phyloP scores from a whole-genome alignment of 2,888 invertebrate genomes.

The Meandrusa payeni region DNA sequence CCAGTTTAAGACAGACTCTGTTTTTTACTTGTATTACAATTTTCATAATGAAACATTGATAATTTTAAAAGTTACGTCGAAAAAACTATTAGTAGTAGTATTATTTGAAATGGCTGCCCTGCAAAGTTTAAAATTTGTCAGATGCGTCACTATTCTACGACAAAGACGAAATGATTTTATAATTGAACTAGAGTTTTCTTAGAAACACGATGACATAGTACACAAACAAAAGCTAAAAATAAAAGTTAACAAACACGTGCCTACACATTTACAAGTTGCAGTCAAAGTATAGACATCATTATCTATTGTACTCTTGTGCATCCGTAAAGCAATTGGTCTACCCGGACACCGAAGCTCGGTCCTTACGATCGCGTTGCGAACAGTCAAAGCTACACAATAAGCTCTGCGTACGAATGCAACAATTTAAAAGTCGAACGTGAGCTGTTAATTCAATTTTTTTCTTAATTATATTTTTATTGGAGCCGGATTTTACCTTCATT shows the following conservation, averaged over 20 bases:
- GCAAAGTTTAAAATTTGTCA: too few species aligned
- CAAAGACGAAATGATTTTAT: too few species aligned
- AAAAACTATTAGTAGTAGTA: too few species aligned
- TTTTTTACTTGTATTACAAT: too few species aligned
- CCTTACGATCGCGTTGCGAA: constrained; percentile 34
- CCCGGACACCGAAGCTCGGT: constrained; percentile 37
- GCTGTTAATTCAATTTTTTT: constrained; percentile 3
- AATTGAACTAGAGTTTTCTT: too few species aligned
- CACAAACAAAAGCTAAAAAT: constrained; percentile 1
- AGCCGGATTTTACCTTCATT: neutral
- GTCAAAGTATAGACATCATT: constrained; percentile 23
- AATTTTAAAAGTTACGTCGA: too few species aligned
- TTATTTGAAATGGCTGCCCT: too few species aligned
- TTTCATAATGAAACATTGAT: too few species aligned
- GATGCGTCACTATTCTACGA: too few species aligned
- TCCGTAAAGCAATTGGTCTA: constrained; percentile 34
- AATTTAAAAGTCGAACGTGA: constrained; percentile 13
- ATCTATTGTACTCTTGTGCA: constrained; percentile 11
- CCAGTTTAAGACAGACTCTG: too few species aligned
- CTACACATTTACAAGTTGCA: constrained; percentile 8
- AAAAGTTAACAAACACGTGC: constrained; percentile 18
- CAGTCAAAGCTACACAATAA: constrained; percentile 29
- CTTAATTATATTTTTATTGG: constrained; percentile 2
- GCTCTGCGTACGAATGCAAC: constrained; percentile 20
- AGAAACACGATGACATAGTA: neutral